Evolutionary conservation across 2,888 invertebrate species (phyloP), one percentile per base, ranked within the genome.

Genomic region (Drosophila tripunctata): DNA sequence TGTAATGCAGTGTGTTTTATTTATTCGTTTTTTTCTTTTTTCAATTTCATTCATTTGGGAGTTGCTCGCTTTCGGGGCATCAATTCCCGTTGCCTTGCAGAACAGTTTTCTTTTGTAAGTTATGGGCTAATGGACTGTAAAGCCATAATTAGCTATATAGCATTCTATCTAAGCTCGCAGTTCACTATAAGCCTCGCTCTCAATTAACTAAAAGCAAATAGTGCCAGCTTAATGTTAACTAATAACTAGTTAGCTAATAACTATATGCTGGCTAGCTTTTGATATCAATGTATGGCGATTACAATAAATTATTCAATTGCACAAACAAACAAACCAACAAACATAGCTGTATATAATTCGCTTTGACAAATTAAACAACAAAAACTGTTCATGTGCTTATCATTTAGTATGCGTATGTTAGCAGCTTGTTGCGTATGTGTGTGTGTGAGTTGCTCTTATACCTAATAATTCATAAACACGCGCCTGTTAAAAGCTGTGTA

Each of bases 401-500:
- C 41, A 50, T 19, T 63, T 55, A 40, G 55, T 27, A 50, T 33
- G 12, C 10, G 21, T 24, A 12, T 27, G 19, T 14, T 27, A 36
- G 27, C 33, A 43, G 40, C 12, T 22, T 22, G 22, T 14, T 21
- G 43, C 15, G 33, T 22, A 15, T 27, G 33, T 30, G 22, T 17
- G 45, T 24, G 36, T 35, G 12, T 17, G 48, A n/a, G 40, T 14
- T 31, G 38, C 30, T 40, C 30, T 44, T 61, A 30, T 40, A 40
- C 19, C 58, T 71, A 62, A 74, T 74, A 68, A 71, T 75, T 67
- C 71, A 75, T 71, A 66, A 57, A 63, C 71, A 75, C 65, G 71
- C 65, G 51, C 57, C 61, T 38, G 22, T 50, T 58, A 44, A 36
- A 33, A 21, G 17, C 56, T 52, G 30, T 45, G 57, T 56, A 56